phyloP scores from a whole-genome alignment of 30 jellyfish, hydroid and myxozoan species.

The Chrysaora quinquecirrha region DNA sequence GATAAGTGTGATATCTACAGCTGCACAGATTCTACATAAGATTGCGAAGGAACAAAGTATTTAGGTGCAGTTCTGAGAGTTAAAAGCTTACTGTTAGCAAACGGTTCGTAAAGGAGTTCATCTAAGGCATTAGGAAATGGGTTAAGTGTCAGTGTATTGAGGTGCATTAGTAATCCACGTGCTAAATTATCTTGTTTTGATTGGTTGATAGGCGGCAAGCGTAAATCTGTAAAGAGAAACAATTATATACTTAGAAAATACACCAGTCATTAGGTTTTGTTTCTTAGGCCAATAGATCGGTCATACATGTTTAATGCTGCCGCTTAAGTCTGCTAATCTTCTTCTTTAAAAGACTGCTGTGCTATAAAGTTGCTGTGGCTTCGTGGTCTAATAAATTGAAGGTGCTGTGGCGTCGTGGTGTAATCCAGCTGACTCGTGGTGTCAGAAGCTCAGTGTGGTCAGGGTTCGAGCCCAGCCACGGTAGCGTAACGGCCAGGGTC shows the following conservation, averaged over 20 bases:
- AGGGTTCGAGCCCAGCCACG: no score
- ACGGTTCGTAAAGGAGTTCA: constrained; percentile 77
- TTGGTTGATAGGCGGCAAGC: constrained; percentile 68
- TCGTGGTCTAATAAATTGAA: no score
- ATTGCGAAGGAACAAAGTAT: constrained; percentile 80
- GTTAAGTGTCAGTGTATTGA: constrained; percentile 63
- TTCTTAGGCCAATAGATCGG: no score
- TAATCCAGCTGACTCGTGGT: no score
- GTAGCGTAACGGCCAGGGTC: no score
- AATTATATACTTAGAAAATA: neutral
- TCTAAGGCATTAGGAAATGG: constrained; percentile 83
- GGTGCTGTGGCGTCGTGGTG: no score
- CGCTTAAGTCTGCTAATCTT: no score
- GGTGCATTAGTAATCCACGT: constrained; percentile 66
- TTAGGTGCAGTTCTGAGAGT: constrained; percentile 78
- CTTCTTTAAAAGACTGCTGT: no score
- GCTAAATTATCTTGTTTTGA: constrained; percentile 38
- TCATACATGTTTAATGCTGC: no score
- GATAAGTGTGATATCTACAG: constrained; percentile 1
- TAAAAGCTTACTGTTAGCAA: constrained; percentile 63
- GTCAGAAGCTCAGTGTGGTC: no score
- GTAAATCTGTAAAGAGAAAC: constrained; percentile 57
- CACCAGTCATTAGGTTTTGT: no score
- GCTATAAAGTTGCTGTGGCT: no score
- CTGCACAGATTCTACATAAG: constrained; percentile 59